phyloP scores from a whole-genome alignment of 1,140 invertebrate species.

The Heliconius melpomene region DNA sequence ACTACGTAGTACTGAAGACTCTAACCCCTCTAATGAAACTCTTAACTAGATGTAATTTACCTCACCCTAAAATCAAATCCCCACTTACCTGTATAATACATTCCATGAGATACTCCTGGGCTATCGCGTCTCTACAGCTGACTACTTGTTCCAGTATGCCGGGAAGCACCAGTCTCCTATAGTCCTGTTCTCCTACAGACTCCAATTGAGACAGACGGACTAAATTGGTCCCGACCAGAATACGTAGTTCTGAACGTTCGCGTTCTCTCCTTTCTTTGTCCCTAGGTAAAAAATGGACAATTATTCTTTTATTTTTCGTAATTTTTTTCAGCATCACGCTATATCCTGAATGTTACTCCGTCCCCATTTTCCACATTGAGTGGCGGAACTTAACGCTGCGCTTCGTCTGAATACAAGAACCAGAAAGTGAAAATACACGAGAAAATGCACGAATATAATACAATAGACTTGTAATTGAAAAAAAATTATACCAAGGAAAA shows the following conservation, averaged over 20 bases:
- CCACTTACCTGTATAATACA: conserved; percentile 96
- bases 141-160: conserved; percentile 98
- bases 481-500: too few relatives aligned
- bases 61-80: neutral
- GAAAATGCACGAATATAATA: too few relatives aligned
- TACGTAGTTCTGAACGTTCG: conserved; percentile 96
- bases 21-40: too few relatives aligned
- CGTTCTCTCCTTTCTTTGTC: conserved; percentile 96
- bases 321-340: too few relatives aligned
- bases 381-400: too few relatives aligned
- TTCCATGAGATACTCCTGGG: conserved; percentile 99
- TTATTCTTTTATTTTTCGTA: too few relatives aligned
- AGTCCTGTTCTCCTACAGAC: conserved; percentile 95
- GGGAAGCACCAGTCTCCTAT: conserved; percentile 93
- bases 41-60: neutral
- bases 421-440: too few relatives aligned
- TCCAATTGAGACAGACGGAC: conserved; percentile 98
- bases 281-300: conserved; percentile 55
- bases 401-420: too few relatives aligned
- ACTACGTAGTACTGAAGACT: conserved; percentile 87
- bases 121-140: conserved; percentile 98
- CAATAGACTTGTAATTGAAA: too few relatives aligned
- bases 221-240: conserved; percentile 97
- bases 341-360: too few relatives aligned
- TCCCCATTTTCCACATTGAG: too few relatives aligned